Evolutionary conservation across 2,113 vertebrate species (phyloP), one percentile per base, ranked within the genome.

Genomic region (Willisornis vidua): DNA sequence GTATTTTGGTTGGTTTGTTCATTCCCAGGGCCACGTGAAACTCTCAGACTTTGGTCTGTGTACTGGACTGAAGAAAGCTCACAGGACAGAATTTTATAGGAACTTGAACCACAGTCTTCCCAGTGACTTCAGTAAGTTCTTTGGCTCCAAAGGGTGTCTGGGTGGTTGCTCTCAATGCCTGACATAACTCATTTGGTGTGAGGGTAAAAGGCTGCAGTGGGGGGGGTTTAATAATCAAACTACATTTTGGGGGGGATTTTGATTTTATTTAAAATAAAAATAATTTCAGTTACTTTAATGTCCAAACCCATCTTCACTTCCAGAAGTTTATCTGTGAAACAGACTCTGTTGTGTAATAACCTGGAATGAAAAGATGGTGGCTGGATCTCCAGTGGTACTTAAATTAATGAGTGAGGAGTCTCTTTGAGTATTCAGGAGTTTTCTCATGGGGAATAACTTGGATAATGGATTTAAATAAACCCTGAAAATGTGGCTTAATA

Each of bases 21-120:
- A 19, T 77, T 79, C 57, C 39, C 74, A 99, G 99, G 99, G 99
- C 67, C 99, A 99, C 0, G 99, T 99, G 90, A 99, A 99, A 87
- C 98, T 99, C 72, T 99, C 99, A 2, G 99, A 99, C 94, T 99
- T 99, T 88, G 99, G 99, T 46, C 97, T 99, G 41, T 99, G 99
- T 93, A 99, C 99, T 23, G 99, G 99, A 28, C 97, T 99, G 59
- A 99, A 99, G 96, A 99, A 99, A 96, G 99, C 99, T 51, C 99
- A 99, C 62, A 98, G 99, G 63, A 99, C 99, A 2, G 99, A 99
- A 90, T 99, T 99, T 93, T 99, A 99, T 77, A 99, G 99, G 90
- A 99, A 99, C 94, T 96, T 99, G 95, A 99, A 99, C 98, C 99
- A 99, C 87, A 99, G 98, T 92, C 98, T 99, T 68, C 99, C 99